These are phyloP conservation scores for Drosophila gaucha DNA, from an alignment of 2,888 invertebrate species.

Conservation along the genomic window DNA sequence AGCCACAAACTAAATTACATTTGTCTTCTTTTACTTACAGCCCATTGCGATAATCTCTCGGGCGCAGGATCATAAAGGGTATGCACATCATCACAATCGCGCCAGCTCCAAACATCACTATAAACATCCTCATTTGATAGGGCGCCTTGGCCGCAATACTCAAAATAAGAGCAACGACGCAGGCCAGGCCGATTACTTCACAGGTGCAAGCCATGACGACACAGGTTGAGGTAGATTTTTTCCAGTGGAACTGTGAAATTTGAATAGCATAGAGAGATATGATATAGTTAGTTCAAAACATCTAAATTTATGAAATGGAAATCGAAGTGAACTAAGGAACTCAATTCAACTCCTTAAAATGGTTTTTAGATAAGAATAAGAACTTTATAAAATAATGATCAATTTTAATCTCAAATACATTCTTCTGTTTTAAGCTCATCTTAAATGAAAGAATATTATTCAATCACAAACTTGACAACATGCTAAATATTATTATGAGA, in stretches of 20 bases:
- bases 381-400: too few species aligned
- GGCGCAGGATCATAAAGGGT: conserved; percentile 90
- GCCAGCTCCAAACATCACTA: conserved; percentile 88
- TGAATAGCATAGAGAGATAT: neutral
- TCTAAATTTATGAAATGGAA: neutral
- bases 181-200: conserved; percentile 82
- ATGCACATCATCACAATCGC: conserved; percentile 88
- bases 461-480: too few species aligned
- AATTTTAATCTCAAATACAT: too few species aligned
- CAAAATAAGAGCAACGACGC: conserved; percentile 79
- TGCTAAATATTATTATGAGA: too few species aligned
- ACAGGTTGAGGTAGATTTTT: neutral
- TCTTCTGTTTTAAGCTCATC: too few species aligned
- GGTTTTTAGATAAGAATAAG: too few species aligned
- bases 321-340: neutral
- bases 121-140: conserved; percentile 89
- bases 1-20: conserved; percentile 1
- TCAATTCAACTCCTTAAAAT: too few species aligned
- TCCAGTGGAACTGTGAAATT: conserved; percentile 6
- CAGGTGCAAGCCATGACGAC: conserved; percentile 78
- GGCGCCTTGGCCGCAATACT: conserved; percentile 85
- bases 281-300: neutral
- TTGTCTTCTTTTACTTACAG: conserved; percentile 87
- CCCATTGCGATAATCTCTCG: conserved; percentile 91
- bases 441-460: too few species aligned